These are phyloP conservation scores for Lycocerus yunnanus DNA, from an alignment of 2,888 invertebrate species.

Conservation along the genomic window DNA sequence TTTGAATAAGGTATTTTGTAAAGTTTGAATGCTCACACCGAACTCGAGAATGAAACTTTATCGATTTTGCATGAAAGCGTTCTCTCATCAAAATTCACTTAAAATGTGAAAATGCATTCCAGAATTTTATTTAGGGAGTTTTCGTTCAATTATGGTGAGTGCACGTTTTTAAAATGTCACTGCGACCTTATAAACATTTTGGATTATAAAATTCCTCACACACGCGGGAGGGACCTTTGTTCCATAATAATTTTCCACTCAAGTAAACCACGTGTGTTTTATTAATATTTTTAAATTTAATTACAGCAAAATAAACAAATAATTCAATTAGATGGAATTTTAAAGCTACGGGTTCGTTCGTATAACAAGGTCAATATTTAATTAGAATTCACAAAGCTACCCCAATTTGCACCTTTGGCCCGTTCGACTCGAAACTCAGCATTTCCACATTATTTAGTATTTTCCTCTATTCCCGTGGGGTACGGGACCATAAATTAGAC, in stretches of 20 bases:
- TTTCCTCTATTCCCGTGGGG: conserved; percentile 29
- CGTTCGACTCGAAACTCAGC: conserved; percentile 25
- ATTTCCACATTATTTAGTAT: conserved; percentile 34
- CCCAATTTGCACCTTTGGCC: conserved; percentile 31
- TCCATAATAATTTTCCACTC: no score
- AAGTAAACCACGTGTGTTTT: background rate
- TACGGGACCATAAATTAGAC: conserved; percentile 34
- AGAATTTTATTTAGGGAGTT: conserved; percentile 13
- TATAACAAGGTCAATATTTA: conserved; percentile 30
- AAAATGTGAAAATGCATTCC: conserved; percentile 27
- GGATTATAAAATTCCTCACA: background rate
- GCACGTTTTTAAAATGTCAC: conserved; percentile 12
- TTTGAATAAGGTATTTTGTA: conserved; percentile 34
- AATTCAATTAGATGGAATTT: conserved; percentile 2
- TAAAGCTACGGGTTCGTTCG: conserved; percentile 14
- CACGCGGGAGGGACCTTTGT: no score
- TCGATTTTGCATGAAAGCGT: conserved; percentile 29
- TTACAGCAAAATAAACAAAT: background rate
- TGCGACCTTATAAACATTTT: background rate
- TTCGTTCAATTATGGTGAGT: conserved; percentile 14
- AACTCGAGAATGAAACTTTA: conserved; percentile 25
- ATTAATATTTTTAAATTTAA: background rate
- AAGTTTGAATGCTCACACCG: conserved; percentile 30
- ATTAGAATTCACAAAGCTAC: conserved; percentile 31
- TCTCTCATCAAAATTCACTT: conserved; percentile 33